These are phyloP conservation scores for Platycheirus albimanus DNA, from an alignment of 2,888 invertebrate genomes.

Conservation along the genomic window DNA sequence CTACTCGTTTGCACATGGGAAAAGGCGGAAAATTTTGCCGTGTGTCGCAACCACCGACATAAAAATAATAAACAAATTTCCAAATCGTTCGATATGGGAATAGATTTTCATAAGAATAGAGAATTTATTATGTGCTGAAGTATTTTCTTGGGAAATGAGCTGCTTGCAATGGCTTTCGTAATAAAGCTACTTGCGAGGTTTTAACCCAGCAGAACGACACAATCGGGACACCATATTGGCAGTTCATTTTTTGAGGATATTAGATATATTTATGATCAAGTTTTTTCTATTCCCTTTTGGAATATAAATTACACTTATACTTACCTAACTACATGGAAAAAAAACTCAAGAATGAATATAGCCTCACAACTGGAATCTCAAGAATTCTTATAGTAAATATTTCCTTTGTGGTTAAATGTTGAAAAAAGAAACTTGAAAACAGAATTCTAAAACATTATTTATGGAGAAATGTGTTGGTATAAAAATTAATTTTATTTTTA, in stretches of 20 bases:
- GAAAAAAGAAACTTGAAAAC: too few species aligned
- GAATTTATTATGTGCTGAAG: slow-evolving; percentile 10
- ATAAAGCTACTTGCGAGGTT: background rate
- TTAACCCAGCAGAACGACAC: background rate
- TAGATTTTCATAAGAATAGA: slow-evolving; percentile 29
- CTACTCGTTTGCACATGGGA: background rate
- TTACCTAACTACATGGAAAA: too few species aligned
- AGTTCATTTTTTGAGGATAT: background rate
- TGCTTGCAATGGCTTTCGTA: background rate
- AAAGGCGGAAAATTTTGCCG: slow-evolving; percentile 21
- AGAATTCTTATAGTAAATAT: too few species aligned
- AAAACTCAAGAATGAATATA: too few species aligned
- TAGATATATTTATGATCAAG: slow-evolving; percentile 2
- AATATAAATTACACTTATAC: background rate
- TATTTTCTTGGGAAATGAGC: slow-evolving; percentile 3
- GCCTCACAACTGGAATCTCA: too few species aligned
- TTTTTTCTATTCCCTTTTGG: background rate
- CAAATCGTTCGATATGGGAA: slow-evolving; percentile 49
- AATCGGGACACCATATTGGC: background rate
- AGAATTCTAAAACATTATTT: too few species aligned
- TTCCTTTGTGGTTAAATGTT: too few species aligned
- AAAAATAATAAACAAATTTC: slow-evolving; percentile 71
- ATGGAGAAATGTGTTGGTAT: too few species aligned
- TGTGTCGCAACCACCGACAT: slow-evolving; percentile 18
- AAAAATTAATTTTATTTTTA: too few species aligned